phyloP scores from a whole-genome alignment of 2,888 invertebrate genomes.

The Trypoxylon attenuatum region DNA sequence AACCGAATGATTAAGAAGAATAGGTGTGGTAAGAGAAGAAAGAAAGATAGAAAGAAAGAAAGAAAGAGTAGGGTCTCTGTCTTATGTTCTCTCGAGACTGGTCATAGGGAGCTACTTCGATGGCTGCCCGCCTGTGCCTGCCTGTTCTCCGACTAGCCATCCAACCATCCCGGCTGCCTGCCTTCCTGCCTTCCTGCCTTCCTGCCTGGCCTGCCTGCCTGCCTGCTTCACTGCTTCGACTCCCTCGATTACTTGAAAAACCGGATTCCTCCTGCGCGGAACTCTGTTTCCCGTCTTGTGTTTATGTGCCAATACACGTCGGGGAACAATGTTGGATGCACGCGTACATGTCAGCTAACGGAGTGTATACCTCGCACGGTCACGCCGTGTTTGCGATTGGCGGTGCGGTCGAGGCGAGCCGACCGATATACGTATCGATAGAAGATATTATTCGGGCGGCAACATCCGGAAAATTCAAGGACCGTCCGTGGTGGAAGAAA shows the following conservation, averaged over 20 bases:
- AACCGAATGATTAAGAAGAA: constrained; percentile 55
- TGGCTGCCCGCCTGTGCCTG: constrained; percentile 52
- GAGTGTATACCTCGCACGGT: not conserved
- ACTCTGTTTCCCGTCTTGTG: constrained; percentile 68
- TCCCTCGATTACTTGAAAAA: constrained; percentile 72
- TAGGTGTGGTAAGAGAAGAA: constrained; percentile 52
- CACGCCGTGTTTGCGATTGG: constrained; percentile 3
- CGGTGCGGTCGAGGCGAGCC: not conserved
- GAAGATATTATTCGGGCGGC: not conserved
- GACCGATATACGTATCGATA: not conserved
- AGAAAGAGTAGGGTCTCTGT: constrained; percentile 44
- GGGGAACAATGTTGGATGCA: constrained; percentile 42
- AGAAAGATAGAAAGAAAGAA: constrained; percentile 44
- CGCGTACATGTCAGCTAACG: constrained; percentile 16
- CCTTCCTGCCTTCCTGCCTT: constrained; percentile 35
- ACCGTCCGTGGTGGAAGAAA: not conserved
- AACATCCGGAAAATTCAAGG: not conserved
- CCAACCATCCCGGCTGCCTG: too few relatives aligned
- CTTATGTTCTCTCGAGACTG: constrained; percentile 41
- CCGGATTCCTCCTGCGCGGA: constrained; percentile 72
- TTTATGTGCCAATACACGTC: constrained; percentile 60
- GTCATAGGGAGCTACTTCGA: constrained; percentile 49
- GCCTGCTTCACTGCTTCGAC: constrained; percentile 48
- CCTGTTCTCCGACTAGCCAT: constrained; percentile 15
- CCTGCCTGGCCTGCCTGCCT: constrained; percentile 38